phyloP scores from a whole-genome alignment of 2,113 vertebrate species.

The Pelusios castaneus region DNA sequence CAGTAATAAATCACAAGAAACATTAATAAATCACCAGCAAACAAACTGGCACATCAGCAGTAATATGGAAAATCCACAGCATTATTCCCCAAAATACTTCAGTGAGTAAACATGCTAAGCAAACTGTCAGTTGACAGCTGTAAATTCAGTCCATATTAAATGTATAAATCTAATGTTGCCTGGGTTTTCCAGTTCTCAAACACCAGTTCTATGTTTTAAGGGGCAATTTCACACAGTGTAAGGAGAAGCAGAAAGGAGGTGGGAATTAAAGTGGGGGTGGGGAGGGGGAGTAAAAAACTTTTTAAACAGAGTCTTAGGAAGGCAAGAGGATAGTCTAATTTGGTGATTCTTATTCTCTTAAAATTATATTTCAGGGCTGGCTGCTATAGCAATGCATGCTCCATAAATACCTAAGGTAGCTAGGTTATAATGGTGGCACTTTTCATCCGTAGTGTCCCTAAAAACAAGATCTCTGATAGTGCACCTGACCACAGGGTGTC shows the following conservation, averaged over 20 bases:
- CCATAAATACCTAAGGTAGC: constrained; percentile 54
- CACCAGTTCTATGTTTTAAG: background rate
- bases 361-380: constrained; percentile 31
- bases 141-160: constrained; percentile 4
- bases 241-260: background rate
- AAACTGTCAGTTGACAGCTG: background rate
- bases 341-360: constrained; percentile 4
- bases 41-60: constrained; percentile 42
- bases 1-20: constrained; percentile 64
- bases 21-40: constrained; percentile 62
- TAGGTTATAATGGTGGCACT: constrained; percentile 49
- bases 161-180: background rate
- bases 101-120: constrained; percentile 23
- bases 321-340: background rate
- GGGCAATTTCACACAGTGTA: background rate
- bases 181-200: constrained; percentile 20
- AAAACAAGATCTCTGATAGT: constrained; percentile 50
- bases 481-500: constrained; percentile 42
- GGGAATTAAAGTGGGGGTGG: background rate
- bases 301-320: background rate
- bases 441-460: constrained; percentile 29
- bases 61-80: constrained; percentile 29
- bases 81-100: constrained; percentile 8
- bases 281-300: background rate
- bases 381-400: constrained; percentile 55